Conservation (phyloP, 1,140 invertebrate genomes). For the Maniola jurtina region DNA sequence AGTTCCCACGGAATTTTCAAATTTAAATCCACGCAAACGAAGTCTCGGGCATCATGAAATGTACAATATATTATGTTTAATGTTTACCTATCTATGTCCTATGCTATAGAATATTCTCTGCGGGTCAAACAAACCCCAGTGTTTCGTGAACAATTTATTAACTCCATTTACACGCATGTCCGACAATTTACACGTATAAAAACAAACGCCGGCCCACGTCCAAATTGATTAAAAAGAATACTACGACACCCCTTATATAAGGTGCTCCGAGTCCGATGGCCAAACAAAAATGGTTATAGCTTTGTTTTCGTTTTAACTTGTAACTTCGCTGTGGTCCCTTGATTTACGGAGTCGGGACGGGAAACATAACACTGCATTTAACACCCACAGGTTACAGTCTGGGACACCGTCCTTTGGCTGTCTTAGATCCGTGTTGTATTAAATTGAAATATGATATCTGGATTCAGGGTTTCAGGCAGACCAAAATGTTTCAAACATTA, state of each 20-base stretch:
- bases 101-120: not conserved
- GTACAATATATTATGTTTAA: too few relatives aligned
- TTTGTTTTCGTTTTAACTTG: slow-evolving; percentile 8
- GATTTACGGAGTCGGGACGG: slow-evolving; percentile 27
- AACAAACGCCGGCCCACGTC: slow-evolving; percentile 4
- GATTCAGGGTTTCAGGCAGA: not conserved
- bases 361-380: slow-evolving; percentile 29
- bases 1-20: too few relatives aligned
- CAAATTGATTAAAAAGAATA: slow-evolving; percentile 9
- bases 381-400: slow-evolving; percentile 19
- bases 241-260: slow-evolving; percentile 4
- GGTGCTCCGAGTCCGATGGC: not conserved
- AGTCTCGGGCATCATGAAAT: too few relatives aligned
- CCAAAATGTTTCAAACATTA: not conserved
- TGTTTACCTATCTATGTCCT: not conserved
- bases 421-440: slow-evolving; percentile 4
- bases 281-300: slow-evolving; percentile 1
- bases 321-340: slow-evolving; percentile 21
- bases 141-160: slow-evolving; percentile 12
- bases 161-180: slow-evolving; percentile 10
- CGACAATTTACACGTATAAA: slow-evolving; percentile 5
- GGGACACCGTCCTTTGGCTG: not conserved
- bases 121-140: not conserved
- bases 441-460: slow-evolving; percentile 4
- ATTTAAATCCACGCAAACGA: too few relatives aligned